A percentile compares a stretch with the other conserved stretches of the same genome.
Evolutionary conservation across 1,140 invertebrate genomes (phyloP).

Genomic region (Drosophila orosa): DNA sequence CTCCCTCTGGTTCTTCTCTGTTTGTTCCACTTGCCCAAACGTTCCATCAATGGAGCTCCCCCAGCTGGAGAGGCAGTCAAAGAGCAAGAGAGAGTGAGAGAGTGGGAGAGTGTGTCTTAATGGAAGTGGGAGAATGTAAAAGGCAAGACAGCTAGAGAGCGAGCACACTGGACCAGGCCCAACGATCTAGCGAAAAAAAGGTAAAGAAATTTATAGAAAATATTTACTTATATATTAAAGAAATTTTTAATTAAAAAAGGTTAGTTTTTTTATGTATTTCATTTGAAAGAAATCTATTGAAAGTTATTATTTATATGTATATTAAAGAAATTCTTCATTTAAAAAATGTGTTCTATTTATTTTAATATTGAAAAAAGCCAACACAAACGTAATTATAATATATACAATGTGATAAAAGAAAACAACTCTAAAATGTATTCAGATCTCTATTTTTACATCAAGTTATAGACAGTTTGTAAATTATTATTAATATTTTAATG

Average conservation of each 20-base stretch:
- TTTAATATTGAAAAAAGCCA: no score
- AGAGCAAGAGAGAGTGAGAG: slow-evolving; percentile 18
- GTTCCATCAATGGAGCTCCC: slow-evolving; percentile 66
- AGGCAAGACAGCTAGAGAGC: neutral
- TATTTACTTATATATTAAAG: neutral
- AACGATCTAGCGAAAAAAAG: neutral
- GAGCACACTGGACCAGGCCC: neutral
- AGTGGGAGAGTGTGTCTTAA: slow-evolving; percentile 6
- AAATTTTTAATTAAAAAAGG: neutral
- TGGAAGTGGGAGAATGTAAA: neutral
- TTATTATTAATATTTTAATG: neutral
- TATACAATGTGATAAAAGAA: no score
- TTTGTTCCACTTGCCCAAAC: slow-evolving; percentile 64
- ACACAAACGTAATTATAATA: no score
- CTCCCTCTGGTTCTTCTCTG: slow-evolving; percentile 24
- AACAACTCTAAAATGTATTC: no score
- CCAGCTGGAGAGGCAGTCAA: slow-evolving; percentile 4
- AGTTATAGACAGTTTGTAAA: neutral
- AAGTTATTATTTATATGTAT: no score
- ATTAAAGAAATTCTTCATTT: no score
- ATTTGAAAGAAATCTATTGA: no score
- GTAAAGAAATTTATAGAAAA: neutral
- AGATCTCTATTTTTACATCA: neutral
- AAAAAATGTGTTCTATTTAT: no score
- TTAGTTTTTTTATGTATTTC: neutral